Conservation (phyloP, 1,140 invertebrate genomes). For the Oryzaephilus surinamensis region DNA sequence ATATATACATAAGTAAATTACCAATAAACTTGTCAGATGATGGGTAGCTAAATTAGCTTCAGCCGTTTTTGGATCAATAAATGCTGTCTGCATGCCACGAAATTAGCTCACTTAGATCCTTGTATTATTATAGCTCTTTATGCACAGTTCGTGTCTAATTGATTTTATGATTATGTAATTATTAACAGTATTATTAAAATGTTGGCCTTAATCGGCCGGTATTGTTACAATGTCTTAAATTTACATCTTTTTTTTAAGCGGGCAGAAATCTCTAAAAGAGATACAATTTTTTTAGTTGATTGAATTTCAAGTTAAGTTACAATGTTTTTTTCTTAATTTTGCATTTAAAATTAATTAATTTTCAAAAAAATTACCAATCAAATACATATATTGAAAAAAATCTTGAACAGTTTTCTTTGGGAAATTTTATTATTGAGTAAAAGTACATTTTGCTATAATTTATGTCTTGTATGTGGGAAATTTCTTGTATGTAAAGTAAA, state of each 20-base stretch:
- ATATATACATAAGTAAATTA: slow-evolving; percentile 31
- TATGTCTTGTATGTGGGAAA: too few relatives aligned
- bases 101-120: slow-evolving; percentile 10
- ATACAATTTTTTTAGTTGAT: slow-evolving; percentile 1
- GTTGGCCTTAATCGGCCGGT: slow-evolving; percentile 2
- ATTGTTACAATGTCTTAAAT: slow-evolving; percentile 1
- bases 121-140: slow-evolving; percentile 8
- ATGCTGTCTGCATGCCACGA: slow-evolving; percentile 10
- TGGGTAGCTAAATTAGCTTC: slow-evolving; percentile 21
- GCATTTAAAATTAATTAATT: background rate
- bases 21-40: slow-evolving; percentile 28
- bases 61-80: slow-evolving; percentile 20
- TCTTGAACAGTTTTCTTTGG: too few relatives aligned
- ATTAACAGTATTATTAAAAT: slow-evolving; percentile 6
- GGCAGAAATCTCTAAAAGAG: too few relatives aligned
- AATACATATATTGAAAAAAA: too few relatives aligned
- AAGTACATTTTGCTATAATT: too few relatives aligned
- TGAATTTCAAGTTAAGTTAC: background rate
- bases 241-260: background rate
- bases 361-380: too few relatives aligned
- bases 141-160: too few relatives aligned
- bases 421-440: too few relatives aligned
- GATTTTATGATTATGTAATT: slow-evolving; percentile 11
- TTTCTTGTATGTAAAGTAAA: too few relatives aligned
- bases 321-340: background rate